Conservation (phyloP, 2,888 invertebrate genomes). For the Meghimatium bilineatum region DNA sequence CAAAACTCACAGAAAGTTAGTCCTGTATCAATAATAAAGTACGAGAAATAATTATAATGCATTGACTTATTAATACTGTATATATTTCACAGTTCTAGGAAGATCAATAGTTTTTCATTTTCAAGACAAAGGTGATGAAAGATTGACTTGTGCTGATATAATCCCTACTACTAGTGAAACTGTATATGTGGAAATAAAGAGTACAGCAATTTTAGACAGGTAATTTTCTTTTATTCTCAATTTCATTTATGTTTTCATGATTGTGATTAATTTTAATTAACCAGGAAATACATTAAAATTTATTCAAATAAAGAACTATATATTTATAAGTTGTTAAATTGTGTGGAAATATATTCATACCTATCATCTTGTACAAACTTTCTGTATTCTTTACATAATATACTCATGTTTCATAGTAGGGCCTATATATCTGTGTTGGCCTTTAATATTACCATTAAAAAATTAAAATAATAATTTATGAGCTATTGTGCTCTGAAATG, state of each 20-base stretch:
- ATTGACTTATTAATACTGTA: not conserved
- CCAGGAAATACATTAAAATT: not conserved
- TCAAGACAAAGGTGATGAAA: constrained; percentile 81
- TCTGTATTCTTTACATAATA: too few relatives aligned
- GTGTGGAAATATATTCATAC: too few relatives aligned
- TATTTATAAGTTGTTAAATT: not conserved
- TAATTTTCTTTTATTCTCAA: constrained; percentile 43
- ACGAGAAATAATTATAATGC: not conserved
- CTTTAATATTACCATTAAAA: too few relatives aligned
- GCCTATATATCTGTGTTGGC: too few relatives aligned
- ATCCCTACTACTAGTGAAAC: constrained; percentile 52
- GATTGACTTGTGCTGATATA: constrained; percentile 85
- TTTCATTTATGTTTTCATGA: not conserved
- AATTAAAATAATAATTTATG: too few relatives aligned
- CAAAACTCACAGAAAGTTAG: too few relatives aligned
- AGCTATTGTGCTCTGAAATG: too few relatives aligned
- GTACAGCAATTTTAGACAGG: constrained; percentile 51
- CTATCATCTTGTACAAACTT: too few relatives aligned
- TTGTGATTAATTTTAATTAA: not conserved
- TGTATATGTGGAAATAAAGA: constrained; percentile 43
- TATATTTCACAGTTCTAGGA: constrained; percentile 71
- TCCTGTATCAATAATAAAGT: not conserved
- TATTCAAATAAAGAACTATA: not conserved
- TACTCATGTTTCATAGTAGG: too few relatives aligned
- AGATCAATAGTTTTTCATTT: constrained; percentile 91